These are phyloP conservation scores for Mohoua ochrocephala DNA, from an alignment of 2,113 vertebrate species.

Conservation along the genomic window DNA sequence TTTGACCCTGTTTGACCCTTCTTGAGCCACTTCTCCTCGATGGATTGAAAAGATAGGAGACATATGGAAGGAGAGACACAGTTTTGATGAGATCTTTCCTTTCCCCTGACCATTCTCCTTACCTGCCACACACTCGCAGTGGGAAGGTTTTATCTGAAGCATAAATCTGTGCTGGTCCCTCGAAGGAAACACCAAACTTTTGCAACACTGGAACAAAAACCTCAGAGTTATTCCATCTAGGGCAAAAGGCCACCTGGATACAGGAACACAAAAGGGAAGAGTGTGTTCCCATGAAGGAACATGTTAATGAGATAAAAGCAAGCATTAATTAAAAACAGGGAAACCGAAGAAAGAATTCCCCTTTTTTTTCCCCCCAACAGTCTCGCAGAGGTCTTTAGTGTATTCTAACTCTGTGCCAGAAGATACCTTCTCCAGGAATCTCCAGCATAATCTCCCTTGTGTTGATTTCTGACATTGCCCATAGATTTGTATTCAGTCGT, in stretches of 20 bases:
- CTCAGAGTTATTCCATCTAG: neutral
- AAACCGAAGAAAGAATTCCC: neutral
- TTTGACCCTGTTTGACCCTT: neutral
- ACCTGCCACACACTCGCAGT: conserved; percentile 51
- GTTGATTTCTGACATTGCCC: neutral
- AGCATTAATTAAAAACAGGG: neutral
- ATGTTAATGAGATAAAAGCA: neutral
- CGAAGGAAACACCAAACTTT: conserved; percentile 20
- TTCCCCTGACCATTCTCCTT: neutral
- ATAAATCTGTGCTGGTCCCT: conserved; percentile 40
- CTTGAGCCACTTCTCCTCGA: neutral
- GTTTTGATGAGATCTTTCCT: neutral
- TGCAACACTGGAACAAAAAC: conserved; percentile 11
- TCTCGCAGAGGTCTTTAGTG: neutral
- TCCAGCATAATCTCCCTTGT: neutral
- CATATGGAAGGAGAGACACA: neutral
- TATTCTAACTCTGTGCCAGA: neutral
- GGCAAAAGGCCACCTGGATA: neutral
- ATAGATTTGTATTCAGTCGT: neutral
- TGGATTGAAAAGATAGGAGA: neutral
- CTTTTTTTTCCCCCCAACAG: fast-evolving
- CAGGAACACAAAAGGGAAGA: neutral
- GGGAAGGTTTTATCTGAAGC: conserved; percentile 24
- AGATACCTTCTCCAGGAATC: neutral
- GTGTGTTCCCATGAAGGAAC: neutral